Evolutionary conservation across 1,140 invertebrate species (phyloP).

Genomic region (Callitettix versicolor): DNA sequence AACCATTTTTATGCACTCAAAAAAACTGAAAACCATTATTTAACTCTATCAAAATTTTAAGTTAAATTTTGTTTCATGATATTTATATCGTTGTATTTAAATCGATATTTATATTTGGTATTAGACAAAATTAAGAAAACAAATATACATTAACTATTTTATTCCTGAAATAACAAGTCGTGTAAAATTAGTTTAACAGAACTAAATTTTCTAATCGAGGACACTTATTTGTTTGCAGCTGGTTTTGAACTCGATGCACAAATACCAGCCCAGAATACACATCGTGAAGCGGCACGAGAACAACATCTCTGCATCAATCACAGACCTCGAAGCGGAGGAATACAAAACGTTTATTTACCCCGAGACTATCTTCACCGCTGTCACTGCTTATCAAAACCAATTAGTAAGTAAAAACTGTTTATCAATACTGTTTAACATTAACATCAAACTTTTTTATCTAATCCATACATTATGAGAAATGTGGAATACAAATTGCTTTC

Average conservation of each 20-base stretch:
- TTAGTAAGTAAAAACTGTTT: constrained; percentile 23
- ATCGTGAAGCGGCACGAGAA: constrained; percentile 52
- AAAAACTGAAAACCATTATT: no score
- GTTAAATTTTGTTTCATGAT: not conserved
- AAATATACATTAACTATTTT: not conserved
- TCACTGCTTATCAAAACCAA: constrained; percentile 62
- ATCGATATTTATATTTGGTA: not conserved
- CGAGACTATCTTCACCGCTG: constrained; percentile 64
- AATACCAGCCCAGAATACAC: constrained; percentile 94
- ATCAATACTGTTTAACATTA: not conserved
- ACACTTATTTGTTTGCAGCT: constrained; percentile 53
- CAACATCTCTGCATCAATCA: constrained; percentile 57
- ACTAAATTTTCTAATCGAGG: not conserved
- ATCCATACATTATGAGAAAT: no score
- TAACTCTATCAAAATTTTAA: not conserved
- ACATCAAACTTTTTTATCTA: no score
- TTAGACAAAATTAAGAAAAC: not conserved
- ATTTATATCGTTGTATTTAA: not conserved
- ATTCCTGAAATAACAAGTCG: not conserved
- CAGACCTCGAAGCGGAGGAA: constrained; percentile 66
- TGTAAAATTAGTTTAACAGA: not conserved
- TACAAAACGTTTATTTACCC: constrained; percentile 53
- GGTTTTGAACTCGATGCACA: constrained; percentile 97
- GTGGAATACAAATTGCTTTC: no score
- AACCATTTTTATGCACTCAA: not conserved